Conservation (phyloP, 1,140 invertebrate species). For the Carcinoscorpius rotundicauda region DNA sequence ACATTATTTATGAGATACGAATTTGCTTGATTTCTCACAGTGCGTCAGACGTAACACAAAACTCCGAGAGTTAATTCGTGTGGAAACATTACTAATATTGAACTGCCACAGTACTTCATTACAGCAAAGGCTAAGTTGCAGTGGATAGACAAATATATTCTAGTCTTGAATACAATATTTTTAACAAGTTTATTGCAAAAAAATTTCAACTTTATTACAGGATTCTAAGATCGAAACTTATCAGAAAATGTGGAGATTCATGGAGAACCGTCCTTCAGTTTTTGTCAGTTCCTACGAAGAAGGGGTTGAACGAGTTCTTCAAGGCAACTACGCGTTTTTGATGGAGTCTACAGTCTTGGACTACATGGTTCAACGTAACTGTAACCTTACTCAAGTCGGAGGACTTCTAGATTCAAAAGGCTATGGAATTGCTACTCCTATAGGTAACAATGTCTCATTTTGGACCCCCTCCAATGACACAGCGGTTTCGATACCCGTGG, state of each 20-base stretch:
- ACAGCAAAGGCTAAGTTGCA: too few relatives aligned
- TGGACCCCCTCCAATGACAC: too few relatives aligned
- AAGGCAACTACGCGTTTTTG: conserved; percentile 90
- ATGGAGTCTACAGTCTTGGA: conserved; percentile 99
- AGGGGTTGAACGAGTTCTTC: conserved; percentile 67
- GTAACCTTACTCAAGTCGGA: conserved; percentile 95
- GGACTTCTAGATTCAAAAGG: conserved; percentile 85
- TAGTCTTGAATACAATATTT: too few relatives aligned
- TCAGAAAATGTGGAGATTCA: conserved; percentile 90
- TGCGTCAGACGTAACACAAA: too few relatives aligned
- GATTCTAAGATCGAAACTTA: conserved; percentile 92
- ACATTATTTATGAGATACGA: too few relatives aligned
- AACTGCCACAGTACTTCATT: too few relatives aligned
- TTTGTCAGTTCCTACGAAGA: conserved; percentile 82
- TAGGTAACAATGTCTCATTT: conserved; percentile 7
- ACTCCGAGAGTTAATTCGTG: too few relatives aligned
- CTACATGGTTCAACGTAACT: conserved; percentile 88
- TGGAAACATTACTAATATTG: too few relatives aligned
- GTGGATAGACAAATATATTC: too few relatives aligned
- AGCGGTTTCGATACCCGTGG: too few relatives aligned
- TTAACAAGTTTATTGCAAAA: not conserved
- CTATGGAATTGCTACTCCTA: conserved; percentile 45
- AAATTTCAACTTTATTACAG: conserved; percentile 28
- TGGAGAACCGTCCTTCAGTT: conserved; percentile 66
- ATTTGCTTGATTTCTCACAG: too few relatives aligned